Conservation (phyloP, 35 echinoderm and acorn worm genomes). For the Nesometra sesokonis region DNA sequence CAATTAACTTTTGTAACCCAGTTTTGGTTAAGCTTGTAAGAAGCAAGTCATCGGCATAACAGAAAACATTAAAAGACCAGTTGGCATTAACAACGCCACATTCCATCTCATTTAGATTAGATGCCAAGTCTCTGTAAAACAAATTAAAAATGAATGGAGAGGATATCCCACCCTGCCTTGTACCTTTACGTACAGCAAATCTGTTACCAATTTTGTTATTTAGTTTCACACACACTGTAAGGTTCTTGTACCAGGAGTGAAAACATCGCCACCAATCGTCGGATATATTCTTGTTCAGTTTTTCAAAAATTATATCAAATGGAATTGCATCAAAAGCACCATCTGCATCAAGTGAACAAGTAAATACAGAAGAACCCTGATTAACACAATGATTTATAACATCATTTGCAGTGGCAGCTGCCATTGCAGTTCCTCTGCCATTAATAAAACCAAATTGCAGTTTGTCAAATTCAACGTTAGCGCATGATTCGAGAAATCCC, state of each 20-base stretch:
- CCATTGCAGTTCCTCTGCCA: not conserved
- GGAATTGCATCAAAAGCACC: slow-evolving; percentile 20
- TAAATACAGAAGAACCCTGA: not conserved
- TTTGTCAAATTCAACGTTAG: not conserved
- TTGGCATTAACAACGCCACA: slow-evolving; percentile 9
- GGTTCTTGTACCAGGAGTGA: not conserved
- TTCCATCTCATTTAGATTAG: not conserved
- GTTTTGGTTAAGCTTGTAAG: not conserved
- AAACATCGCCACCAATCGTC: not conserved
- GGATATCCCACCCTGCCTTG: too few species aligned
- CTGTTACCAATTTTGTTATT: too few species aligned
- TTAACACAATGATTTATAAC: slow-evolving; percentile 9
- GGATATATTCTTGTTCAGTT: not conserved
- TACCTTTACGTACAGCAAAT: too few species aligned
- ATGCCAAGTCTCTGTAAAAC: not conserved
- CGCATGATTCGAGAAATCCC: not conserved
- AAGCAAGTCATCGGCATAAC: slow-evolving; percentile 11
- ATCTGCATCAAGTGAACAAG: slow-evolving; percentile 18
- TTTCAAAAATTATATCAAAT: slow-evolving; percentile 2
- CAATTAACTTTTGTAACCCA: slow-evolving; percentile 9
- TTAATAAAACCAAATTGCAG: slow-evolving; percentile 5
- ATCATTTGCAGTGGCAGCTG: slow-evolving; percentile 4
- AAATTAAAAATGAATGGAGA: not conserved
- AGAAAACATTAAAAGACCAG: slow-evolving; percentile 6
- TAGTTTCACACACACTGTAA: not conserved